Conservation (phyloP, 2,888 invertebrate species). For the Diloba caeruleocephala region DNA sequence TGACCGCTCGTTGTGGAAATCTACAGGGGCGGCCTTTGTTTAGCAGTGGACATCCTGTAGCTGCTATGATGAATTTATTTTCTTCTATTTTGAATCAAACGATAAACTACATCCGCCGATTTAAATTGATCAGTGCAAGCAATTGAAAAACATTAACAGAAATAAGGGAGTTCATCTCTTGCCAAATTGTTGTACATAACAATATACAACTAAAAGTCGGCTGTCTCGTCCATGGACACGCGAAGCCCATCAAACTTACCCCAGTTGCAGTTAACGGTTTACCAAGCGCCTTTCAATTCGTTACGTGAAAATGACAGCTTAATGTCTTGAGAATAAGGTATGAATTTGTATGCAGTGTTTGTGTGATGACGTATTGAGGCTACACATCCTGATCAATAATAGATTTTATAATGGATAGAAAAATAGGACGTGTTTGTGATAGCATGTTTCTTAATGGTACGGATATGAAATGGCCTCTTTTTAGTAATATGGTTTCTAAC, state of each 20-base stretch:
- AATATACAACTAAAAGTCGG: slow-evolving; percentile 52
- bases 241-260: slow-evolving; percentile 63
- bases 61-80: no score
- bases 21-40: no score
- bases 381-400: slow-evolving; percentile 54
- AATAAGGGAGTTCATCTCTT: slow-evolving; percentile 33
- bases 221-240: slow-evolving; percentile 62
- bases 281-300: slow-evolving; percentile 35
- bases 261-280: slow-evolving; percentile 57
- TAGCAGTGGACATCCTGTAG: no score
- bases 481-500: no score
- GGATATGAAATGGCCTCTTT: neutral
- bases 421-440: slow-evolving; percentile 39
- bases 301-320: slow-evolving; percentile 7
- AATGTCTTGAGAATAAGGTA: fast-evolving
- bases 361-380: slow-evolving; percentile 36
- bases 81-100: no score
- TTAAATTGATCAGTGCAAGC: slow-evolving; percentile 16
- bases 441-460: slow-evolving; percentile 22
- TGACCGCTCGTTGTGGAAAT: no score
- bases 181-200: slow-evolving; percentile 43
- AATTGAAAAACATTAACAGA: slow-evolving; percentile 23
- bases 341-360: neutral
- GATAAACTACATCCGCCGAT: slow-evolving; percentile 42
- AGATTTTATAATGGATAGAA: slow-evolving; percentile 51